Percentiles rank a stretch among this genome's conserved stretches.
Conservation (phyloP, 2,888 invertebrate genomes). For the Nymphalis polychloros region DNA sequence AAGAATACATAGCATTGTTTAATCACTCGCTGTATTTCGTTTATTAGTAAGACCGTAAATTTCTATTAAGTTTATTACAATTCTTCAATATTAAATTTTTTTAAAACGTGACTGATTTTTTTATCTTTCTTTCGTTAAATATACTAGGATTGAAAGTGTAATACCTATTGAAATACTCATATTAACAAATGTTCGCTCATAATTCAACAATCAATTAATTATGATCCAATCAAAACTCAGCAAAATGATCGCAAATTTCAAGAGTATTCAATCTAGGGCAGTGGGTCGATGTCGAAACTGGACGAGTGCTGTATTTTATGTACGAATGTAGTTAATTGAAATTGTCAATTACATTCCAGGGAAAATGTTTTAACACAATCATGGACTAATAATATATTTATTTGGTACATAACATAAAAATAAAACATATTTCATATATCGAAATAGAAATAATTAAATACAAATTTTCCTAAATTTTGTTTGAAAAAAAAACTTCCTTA, state of each 20-base stretch:
- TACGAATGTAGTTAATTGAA: constrained; percentile 19
- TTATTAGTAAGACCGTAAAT: no score
- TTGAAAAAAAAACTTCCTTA: no score
- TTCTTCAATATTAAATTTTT: background rate
- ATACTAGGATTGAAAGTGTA: background rate
- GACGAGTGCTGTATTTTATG: constrained; percentile 12
- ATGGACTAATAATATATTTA: no score
- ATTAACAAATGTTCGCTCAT: constrained; percentile 34
- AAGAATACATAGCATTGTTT: no score
- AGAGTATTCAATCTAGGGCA: constrained; percentile 35
- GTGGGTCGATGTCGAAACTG: constrained; percentile 35
- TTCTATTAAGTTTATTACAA: no score
- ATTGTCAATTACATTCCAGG: constrained; percentile 3
- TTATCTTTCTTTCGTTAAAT: background rate
- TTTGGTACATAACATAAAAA: no score
- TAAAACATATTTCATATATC: no score
- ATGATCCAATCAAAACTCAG: constrained; percentile 35
- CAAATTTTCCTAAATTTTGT: no score
- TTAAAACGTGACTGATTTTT: background rate
- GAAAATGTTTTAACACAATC: background rate
- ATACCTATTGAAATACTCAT: constrained; percentile 23
- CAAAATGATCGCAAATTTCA: constrained; percentile 37
- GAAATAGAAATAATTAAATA: no score
- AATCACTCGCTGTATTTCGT: no score
- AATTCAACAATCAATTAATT: constrained; percentile 36